phyloP scores from a whole-genome alignment of 2,888 invertebrate genomes.

The Hyles lineata region DNA sequence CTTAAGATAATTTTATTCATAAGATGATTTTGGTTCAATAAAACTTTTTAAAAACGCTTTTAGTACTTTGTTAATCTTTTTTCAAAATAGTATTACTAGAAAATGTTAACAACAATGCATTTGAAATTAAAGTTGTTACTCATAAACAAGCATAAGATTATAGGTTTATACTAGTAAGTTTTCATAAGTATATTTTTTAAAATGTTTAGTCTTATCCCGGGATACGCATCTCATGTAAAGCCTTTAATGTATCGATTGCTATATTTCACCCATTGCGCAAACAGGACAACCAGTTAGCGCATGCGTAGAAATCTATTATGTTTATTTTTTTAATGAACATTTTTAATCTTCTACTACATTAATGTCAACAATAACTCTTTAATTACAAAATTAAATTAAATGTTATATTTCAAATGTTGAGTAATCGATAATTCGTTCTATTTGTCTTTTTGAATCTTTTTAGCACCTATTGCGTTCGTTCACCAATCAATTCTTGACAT shows the following conservation, averaged over 20 bases:
- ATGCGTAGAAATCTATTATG: slow-evolving; percentile 52
- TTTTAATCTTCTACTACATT: background rate
- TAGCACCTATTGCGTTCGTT: too few species aligned
- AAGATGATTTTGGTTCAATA: background rate
- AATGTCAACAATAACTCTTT: background rate
- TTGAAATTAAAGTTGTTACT: too few species aligned
- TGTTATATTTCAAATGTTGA: too few species aligned
- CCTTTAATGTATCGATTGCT: slow-evolving; percentile 60
- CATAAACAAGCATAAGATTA: background rate
- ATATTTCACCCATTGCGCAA: slow-evolving; percentile 59
- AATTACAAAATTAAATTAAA: too few species aligned
- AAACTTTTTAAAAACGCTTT: background rate
- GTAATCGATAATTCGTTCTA: background rate
- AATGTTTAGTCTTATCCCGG: slow-evolving; percentile 38
- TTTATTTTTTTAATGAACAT: background rate
- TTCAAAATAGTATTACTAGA: too few species aligned
- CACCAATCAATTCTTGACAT: background rate
- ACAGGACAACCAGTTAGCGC: slow-evolving; percentile 52
- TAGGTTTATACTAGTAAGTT: background rate
- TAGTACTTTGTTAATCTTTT: too few species aligned
- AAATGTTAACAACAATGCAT: too few species aligned
- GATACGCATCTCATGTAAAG: slow-evolving; percentile 50
- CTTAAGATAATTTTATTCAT: background rate
- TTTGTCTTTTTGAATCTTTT: background rate
- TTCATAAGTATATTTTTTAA: background rate